Base-by-base conservation (phyloP, 2,797 vertebrate species). In the Muraenolepis orangiensis region DNA sequence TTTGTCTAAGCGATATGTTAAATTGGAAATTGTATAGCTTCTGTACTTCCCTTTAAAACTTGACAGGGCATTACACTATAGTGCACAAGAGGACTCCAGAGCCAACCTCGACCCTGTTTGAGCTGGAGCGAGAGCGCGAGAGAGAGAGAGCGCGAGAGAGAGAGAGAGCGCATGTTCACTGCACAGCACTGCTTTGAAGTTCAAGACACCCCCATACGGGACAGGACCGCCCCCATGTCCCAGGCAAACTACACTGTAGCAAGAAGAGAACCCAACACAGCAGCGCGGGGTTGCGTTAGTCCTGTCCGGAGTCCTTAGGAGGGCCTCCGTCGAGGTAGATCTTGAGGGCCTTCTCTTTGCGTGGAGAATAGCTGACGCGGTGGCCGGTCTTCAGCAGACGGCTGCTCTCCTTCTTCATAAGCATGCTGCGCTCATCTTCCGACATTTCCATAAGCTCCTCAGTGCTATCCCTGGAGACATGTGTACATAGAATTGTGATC, bases 341-440 rank as follows among this genome's bases (percentile, higher is more conserved):
- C 92, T 99, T 99, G 76, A 99, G 96, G 88, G 98, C 98, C 86
- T 99, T 99, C 92, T 99, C 98, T 89, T 99, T 99, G 82, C 97
- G 97, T 29, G 98, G 98, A 1, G 98, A 99, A 92, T 98, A 99
- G 77, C 96, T 98, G 87, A 99, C 95, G 1, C 97, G 96, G 83
- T 99, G 96, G 84, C 98, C 98, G 0, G 96, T 99, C 90, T 98
- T 99, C 78, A 99, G 95, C 86, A 99, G 95, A n/a, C 97, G 95
- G 87, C 96, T 99, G 93, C 97, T 99, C 92, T 99, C 98, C 81
- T 96, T 99, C 93, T 99, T 99, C 96, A 98, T 96, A 78, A 99
- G 92, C 90, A 98, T 96, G 30, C 94, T 99, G 87, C 97, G 95
- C 87, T 98, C 96, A 67, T 99, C 98, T 30, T 99, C 98, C 0